Base-by-base conservation (phyloP, 2,888 invertebrate species). In the Cheilosia urbana region DNA sequence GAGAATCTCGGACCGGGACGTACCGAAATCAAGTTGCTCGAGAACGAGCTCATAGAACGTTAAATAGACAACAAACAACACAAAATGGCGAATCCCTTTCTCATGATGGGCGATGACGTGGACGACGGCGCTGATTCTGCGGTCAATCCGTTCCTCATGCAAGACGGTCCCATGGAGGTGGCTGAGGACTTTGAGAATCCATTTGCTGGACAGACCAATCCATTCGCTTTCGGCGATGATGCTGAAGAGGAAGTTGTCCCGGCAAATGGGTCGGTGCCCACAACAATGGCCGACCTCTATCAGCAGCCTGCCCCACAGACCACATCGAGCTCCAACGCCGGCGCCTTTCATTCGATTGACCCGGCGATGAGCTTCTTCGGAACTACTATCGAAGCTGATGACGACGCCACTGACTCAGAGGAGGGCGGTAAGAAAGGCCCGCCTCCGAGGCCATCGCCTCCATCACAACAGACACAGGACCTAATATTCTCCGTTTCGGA, bases 401-500 rank as follows among this genome's bases (percentile, higher is more conserved):
- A 92, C 58, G 92, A 92, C 87, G 87, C 89, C 0, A 88, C 91
- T 24, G 81, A 81, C 40, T 90, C 91, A 0, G 91, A 91, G 5
- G 89, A 90, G 0, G 88, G 88, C n/a, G 82, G 87, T 2, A 90
- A 89, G 45, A 89, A 89, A 42, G 89, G 80, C 15, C 90, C 90
- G 71, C 93, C 93, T 30, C 94, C 93, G 6, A 93, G 93, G 42
- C 93, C 93, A 15, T 94, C 95, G 17, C 95, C 95, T 4, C 94
- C 96, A 24, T 95, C 96, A 0, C 94, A 95, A 87, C 96, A 96
- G 91, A 97, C 97, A 0, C 96, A 97, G 93, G 96, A 97, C 90
- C 93, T 98, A 24, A 95, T 97, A 60, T 94, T 96, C 88, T 96
- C 96, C 40, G 97, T 97, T 1, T 97, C 97, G 45, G 97, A 96